These are phyloP conservation scores for Panagrolaimus sp. DNA, from an alignment of 1,140 invertebrate genomes.

Conservation along the genomic window DNA sequence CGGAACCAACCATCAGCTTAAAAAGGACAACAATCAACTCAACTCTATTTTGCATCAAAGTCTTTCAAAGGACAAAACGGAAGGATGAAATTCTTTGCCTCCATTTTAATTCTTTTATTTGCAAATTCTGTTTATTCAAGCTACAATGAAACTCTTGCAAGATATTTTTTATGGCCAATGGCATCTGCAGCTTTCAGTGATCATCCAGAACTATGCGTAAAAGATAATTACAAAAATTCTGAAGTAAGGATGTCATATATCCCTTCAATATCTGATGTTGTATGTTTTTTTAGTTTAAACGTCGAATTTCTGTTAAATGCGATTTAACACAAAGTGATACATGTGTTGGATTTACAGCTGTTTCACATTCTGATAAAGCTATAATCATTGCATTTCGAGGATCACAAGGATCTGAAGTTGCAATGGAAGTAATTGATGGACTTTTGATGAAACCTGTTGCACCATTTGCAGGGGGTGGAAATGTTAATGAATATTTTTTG, in stretches of 20 bases:
- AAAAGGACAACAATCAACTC: too few species aligned
- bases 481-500: conserved; percentile 41
- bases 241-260: not conserved
- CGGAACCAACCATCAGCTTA: too few species aligned
- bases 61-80: too few species aligned
- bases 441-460: conserved; percentile 28
- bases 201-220: not conserved
- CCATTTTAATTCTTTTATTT: too few species aligned
- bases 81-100: too few species aligned
- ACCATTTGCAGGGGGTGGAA: conserved; percentile 29
- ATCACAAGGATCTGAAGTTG: conserved; percentile 42
- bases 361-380: conserved; percentile 21
- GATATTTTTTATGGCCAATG: not conserved
- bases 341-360: conserved; percentile 40
- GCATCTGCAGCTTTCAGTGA: not conserved
- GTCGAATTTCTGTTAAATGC: conserved; percentile 26
- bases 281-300: conserved; percentile 6
- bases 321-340: conserved; percentile 26
- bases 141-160: not conserved
- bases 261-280: too few species aligned
- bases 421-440: conserved; percentile 36
- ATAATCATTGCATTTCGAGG: conserved; percentile 41
- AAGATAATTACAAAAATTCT: not conserved
- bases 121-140: too few species aligned
- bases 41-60: too few species aligned